Evolutionary conservation across 1,140 invertebrate genomes (phyloP), one percentile per base, ranked within the genome.

Genomic region (Cydia pomonella): DNA sequence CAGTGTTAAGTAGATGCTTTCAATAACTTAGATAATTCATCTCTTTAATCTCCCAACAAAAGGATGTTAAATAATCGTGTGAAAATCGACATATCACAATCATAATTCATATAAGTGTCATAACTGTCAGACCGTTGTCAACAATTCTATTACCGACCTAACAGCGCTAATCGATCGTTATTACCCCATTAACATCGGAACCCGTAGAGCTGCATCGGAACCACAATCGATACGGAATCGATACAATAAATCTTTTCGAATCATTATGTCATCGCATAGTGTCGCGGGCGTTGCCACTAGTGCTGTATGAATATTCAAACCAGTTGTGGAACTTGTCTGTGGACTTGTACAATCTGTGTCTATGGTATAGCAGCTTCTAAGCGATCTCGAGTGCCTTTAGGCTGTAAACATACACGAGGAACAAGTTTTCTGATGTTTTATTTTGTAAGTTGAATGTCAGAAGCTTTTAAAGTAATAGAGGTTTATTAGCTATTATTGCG

Each of bases 181-280:
- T 69, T 69, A 69, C 64, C 64, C 63, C 33, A 69, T 69, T 69
- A 69, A 69, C 27, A 69, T 21, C 64, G 29, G 64, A 69, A 38
- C 64, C 27, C 64, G 64, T 29, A 41, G 64, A 69, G 64, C 63
- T 27, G 63, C 64, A 69, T 38, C 64, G 64, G n/a, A 27, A 66
- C 27, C 33, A 69, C 77, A 80, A 77, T 80, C 76, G 75, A 77
- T 79, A 79, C 72, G 47, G 25, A 72, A 76, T 75, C 59, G 38
- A 41, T 75, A 71, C 72, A 77, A 87, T 87, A 86, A 87, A 87
- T 87, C 82, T 83, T 80, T 83, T 78, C 77, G 79, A 75, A 75
- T 82, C 82, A 87, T 89, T 90, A 90, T 89, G 89, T 91, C 89
- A 91, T 88, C 84, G 84, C 82, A 82, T 83, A 84, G 81, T 82